These are phyloP conservation scores for Dynastes maya DNA, from an alignment of 2,888 invertebrate genomes.

Conservation along the genomic window DNA sequence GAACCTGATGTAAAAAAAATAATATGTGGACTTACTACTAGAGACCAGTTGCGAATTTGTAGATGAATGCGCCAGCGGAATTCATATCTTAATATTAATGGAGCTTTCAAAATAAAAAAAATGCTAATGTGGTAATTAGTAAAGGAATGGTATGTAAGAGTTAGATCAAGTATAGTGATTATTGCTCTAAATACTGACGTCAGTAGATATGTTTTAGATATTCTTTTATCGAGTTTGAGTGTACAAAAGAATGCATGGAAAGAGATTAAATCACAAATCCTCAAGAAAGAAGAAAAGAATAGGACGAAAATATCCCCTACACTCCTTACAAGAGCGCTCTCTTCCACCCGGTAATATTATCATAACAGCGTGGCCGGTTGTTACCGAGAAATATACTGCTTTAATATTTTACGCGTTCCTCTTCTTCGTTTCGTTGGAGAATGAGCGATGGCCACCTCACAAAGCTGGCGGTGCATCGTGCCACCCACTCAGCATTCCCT, in stretches of 20 bases:
- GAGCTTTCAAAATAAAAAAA: no score
- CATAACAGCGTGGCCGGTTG: constrained; percentile 62
- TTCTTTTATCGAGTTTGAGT: no score
- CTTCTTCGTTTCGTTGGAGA: constrained; percentile 27
- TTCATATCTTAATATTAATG: no score
- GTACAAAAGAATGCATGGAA: constrained; percentile 8
- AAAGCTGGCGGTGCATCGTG: constrained; percentile 61
- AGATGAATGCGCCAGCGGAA: no score
- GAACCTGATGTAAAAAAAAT: no score
- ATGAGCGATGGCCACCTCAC: constrained; percentile 56
- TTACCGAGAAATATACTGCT: constrained; percentile 63
- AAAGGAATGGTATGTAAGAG: no score
- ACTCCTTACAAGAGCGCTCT: constrained; percentile 56
- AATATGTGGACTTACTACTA: no score
- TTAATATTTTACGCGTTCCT: constrained; percentile 64
- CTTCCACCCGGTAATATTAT: constrained; percentile 62
- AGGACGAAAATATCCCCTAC: constrained; percentile 39
- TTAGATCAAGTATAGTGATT: no score
- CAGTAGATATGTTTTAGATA: no score
- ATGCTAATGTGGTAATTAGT: no score
- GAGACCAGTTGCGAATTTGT: no score
- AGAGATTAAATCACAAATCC: constrained; percentile 67
- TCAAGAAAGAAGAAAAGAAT: constrained; percentile 61
- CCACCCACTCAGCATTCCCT: neutral
- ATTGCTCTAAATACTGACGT: no score